phyloP scores from a whole-genome alignment of 2,888 invertebrate species.

The Scaeva pyrastri region DNA sequence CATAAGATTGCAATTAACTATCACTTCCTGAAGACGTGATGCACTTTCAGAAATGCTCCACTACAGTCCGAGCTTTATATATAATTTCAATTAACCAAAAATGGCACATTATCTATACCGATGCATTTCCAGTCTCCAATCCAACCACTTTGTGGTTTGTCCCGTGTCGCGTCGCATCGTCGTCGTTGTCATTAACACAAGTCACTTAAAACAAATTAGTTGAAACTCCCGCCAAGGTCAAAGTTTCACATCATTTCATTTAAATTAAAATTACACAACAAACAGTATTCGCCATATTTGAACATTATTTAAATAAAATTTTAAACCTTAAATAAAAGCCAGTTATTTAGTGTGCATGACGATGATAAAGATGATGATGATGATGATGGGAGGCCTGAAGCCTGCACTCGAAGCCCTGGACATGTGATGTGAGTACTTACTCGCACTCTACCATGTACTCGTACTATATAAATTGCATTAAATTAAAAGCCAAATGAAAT shows the following conservation, averaged over 20 bases:
- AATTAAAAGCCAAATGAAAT: slow-evolving; percentile 12
- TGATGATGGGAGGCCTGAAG: neutral
- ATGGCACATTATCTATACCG: neutral
- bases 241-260: slow-evolving; percentile 20
- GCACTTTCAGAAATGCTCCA: no score
- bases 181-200: neutral
- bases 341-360: slow-evolving; percentile 43
- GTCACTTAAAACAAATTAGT: slow-evolving; percentile 64
- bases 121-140: neutral
- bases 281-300: slow-evolving; percentile 17
- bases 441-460: neutral
- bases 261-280: slow-evolving; percentile 57
- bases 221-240: slow-evolving; percentile 65
- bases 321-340: slow-evolving; percentile 53
- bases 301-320: slow-evolving; percentile 25
- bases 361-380: no score
- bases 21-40: no score
- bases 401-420: slow-evolving; percentile 1
- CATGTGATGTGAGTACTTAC: no score
- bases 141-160: no score
- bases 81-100: slow-evolving; percentile 30
- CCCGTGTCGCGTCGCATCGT: no score
- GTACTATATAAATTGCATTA: neutral
- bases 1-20: no score
- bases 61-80: no score